Percentiles rank a stretch among this genome's conserved stretches.
phyloP scores from a whole-genome alignment of 2,113 vertebrate species.

The Nothoprocta perdicaria region DNA sequence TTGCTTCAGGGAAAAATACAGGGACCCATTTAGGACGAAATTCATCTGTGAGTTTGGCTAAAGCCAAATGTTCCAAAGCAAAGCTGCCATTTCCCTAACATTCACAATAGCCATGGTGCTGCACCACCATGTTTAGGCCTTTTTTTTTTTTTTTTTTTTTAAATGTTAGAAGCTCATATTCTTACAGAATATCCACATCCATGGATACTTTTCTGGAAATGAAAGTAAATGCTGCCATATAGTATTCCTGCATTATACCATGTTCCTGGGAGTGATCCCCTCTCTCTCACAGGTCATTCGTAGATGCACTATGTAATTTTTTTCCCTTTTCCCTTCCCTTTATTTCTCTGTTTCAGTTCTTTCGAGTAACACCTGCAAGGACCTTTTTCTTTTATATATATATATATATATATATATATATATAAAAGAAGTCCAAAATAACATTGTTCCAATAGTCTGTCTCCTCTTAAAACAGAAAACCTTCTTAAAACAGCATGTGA shows the following conservation, averaged over 20 bases:
- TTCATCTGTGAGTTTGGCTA: no score
- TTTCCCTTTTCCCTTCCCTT: not conserved
- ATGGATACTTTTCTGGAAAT: not conserved
- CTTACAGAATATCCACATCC: not conserved
- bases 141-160: no score
- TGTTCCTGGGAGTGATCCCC: not conserved
- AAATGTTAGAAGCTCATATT: not conserved
- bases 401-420: no score
- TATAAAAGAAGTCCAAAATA: not conserved
- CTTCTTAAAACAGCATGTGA: not conserved
- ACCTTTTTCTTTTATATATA: not conserved
- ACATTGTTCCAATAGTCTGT: not conserved
- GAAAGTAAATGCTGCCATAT: not conserved
- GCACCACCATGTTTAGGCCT: no score
- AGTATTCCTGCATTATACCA: not conserved
- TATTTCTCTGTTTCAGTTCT: not conserved
- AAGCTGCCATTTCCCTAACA: no score
- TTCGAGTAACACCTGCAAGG: not conserved
- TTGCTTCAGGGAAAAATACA: no score
- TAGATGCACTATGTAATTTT: not conserved
- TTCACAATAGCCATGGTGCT: no score
- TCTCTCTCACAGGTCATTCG: not conserved
- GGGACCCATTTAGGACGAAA: no score
- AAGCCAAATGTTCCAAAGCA: no score
- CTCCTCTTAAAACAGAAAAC: not conserved